Percentiles rank a stretch among this genome's conserved stretches.
phyloP scores from a whole-genome alignment of 2,797 vertebrate species.

The Chanos chanos region DNA sequence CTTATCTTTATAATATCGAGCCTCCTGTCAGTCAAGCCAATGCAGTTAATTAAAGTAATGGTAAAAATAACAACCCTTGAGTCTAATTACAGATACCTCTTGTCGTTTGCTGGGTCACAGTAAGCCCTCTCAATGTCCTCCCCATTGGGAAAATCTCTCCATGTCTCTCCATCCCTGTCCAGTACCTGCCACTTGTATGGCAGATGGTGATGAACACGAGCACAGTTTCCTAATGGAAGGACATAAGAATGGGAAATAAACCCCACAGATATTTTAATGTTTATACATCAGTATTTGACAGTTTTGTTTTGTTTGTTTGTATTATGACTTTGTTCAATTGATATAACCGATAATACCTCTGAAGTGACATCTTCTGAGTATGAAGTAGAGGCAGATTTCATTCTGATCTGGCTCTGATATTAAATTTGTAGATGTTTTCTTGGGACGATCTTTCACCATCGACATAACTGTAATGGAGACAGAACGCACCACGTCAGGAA shows the following conservation, averaged over 20 bases:
- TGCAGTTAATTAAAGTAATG: neutral
- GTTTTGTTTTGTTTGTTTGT: neutral
- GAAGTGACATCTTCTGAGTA: conserved; percentile 74
- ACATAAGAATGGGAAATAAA: neutral
- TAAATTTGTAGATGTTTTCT: conserved; percentile 29
- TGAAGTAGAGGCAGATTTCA: conserved; percentile 81
- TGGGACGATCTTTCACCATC: conserved; percentile 5
- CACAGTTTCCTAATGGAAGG: conserved; percentile 72
- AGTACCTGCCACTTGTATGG: conserved; percentile 88
- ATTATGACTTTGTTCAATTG: neutral
- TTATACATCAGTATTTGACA: neutral
- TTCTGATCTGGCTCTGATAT: conserved; percentile 55
- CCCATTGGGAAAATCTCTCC: conserved; percentile 74
- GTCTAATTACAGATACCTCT: conserved; percentile 23
- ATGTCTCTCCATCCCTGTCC: conserved; percentile 50
- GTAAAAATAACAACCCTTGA: neutral
- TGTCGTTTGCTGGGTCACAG: conserved; percentile 68
- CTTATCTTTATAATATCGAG: no score
- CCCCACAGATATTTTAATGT: neutral
- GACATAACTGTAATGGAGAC: neutral
- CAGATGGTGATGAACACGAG: conserved; percentile 75
- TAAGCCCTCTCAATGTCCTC: conserved; percentile 83
- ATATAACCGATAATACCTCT: conserved; percentile 58
- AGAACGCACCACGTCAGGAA: conserved; percentile 15
- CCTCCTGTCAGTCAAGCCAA: neutral